These are phyloP conservation scores for Arrhopalites spinosus DNA, from an alignment of 2,888 invertebrate genomes.

Conservation along the genomic window DNA sequence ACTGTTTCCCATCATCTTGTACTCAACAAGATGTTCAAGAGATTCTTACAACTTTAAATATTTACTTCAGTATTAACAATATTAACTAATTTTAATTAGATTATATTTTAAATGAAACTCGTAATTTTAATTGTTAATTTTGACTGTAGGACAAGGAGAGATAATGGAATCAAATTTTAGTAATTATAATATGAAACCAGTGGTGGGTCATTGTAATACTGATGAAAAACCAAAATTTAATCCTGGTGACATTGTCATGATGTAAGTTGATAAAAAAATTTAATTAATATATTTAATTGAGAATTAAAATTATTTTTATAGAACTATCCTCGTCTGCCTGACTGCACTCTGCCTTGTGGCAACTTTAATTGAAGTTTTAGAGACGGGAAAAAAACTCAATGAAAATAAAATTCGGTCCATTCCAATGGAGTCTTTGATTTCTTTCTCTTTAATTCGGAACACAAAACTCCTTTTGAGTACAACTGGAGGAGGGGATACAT, in stretches of 20 bases:
- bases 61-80: too few species aligned
- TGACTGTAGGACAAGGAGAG: too few species aligned
- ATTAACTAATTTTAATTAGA: too few species aligned
- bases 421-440: conserved; percentile 58
- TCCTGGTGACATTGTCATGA: conserved; percentile 42
- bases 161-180: conserved; percentile 20
- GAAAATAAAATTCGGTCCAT: not conserved
- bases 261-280: conserved; percentile 33
- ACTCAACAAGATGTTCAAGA: conserved; percentile 40
- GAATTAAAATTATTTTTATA: conserved; percentile 9
- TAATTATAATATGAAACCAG: conserved; percentile 53
- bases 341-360: conserved; percentile 20
- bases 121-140: too few species aligned
- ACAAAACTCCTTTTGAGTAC: conserved; percentile 60
- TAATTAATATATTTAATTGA: not conserved
- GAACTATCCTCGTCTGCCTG: conserved; percentile 37
- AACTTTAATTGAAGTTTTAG: not conserved
- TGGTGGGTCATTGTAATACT: conserved; percentile 48
- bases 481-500: conserved; percentile 57
- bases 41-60: conserved; percentile 21
- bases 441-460: conserved; percentile 64
- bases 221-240: conserved; percentile 54
- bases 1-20: conserved; percentile 48
- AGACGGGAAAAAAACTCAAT: not conserved
- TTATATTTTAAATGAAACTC: too few species aligned